Evolutionary conservation across 35 echinoderm and acorn worm genomes (phyloP), one percentile per base, ranked within the genome.

Genomic region (Hemicentrotus pulcherrimus): DNA sequence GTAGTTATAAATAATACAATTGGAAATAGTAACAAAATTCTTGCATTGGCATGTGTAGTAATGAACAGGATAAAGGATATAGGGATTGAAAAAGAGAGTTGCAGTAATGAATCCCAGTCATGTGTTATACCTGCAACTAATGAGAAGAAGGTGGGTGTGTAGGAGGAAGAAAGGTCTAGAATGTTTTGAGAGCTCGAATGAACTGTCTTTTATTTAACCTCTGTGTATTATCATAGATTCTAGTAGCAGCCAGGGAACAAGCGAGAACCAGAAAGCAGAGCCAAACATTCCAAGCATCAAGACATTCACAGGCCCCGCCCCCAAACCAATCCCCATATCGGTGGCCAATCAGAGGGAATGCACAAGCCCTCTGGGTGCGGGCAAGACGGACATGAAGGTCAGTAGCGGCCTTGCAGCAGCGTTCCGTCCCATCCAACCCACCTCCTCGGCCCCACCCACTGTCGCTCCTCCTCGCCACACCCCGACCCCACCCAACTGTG

Each of bases 371-470:
- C 91, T 93, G 46, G 91, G 91, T 48, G 88, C 19, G 14, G 91
- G 47, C 9, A 32, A 47, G 30, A 93, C 91, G 14, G 46, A 93
- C 91, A 93, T 93, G 46, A 31, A 93, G 28, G 48, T 93, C 91
- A 93, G 91, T 47, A 47, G 48, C 5, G 91, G 91, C 13, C 91
- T 93, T 32, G 91, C 91, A 93, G 91, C 45, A 6, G 91, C 91
- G 48, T 93, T 93, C 91, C 91, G 91, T 58, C 91, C 91, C 2
- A 93, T 93, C 91, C 91, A 58, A 33, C 91, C 91, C 45, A 50
- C 46, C n/a, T 30, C n/a, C n/a, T 30, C n/a, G 6, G 32, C 88
- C 32, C 32, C 32, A 16, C 91, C 91, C 12, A 9, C 45, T 15
- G 18, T 47, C 48, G 12, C 32, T 31, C 18, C 45, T 7, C 91